Conservation (phyloP, 2,888 invertebrate genomes). For the Diadromus collaris region DNA sequence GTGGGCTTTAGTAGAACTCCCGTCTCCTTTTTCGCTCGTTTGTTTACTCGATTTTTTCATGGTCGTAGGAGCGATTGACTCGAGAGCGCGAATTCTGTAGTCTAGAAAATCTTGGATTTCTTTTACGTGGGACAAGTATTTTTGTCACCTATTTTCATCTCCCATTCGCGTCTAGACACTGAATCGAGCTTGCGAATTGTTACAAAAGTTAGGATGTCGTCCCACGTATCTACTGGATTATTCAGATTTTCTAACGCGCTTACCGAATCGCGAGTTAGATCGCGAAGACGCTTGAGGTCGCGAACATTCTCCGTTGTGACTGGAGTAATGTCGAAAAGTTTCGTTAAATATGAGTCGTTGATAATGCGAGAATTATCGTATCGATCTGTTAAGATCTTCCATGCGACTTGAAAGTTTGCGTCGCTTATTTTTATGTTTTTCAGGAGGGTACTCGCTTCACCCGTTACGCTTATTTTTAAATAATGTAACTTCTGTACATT, state of each 20-base stretch:
- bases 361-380: slow-evolving; percentile 31
- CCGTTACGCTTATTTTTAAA: background rate
- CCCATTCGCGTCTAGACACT: slow-evolving; percentile 49
- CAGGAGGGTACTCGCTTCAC: slow-evolving; percentile 27
- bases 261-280: slow-evolving; percentile 7
- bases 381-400: slow-evolving; percentile 35
- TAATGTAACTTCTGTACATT: slow-evolving; percentile 7
- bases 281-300: slow-evolving; percentile 37
- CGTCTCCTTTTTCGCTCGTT: background rate
- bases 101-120: background rate
- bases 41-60: background rate
- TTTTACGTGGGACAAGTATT: background rate
- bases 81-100: slow-evolving; percentile 13
- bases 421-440: slow-evolving; percentile 37
- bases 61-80: slow-evolving; percentile 3
- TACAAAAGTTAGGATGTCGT: slow-evolving; percentile 39
- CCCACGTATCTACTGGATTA: slow-evolving; percentile 40
- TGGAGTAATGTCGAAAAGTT: slow-evolving; percentile 6
- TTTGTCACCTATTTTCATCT: slow-evolving; percentile 18
- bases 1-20: background rate
- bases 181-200: slow-evolving; percentile 34
- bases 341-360: slow-evolving; percentile 5
- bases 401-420: slow-evolving; percentile 42
- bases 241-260: slow-evolving; percentile 24
- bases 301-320: slow-evolving; percentile 14